Percentiles rank a stretch among this genome's conserved stretches.
phyloP scores from a whole-genome alignment of 2,888 invertebrate genomes.

The Pherbina coryleti region DNA sequence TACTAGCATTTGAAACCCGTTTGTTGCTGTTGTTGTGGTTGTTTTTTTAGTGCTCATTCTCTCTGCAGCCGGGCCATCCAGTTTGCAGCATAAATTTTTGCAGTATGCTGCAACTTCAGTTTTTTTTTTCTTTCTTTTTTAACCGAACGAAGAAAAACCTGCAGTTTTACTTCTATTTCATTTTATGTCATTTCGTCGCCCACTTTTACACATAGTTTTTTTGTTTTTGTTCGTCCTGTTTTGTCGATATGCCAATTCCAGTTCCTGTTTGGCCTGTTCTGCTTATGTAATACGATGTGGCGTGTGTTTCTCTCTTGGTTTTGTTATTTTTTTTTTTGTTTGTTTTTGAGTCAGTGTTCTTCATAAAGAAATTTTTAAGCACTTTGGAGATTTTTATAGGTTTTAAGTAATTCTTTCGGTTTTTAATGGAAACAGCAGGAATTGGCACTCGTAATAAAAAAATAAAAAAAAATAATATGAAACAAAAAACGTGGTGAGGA shows the following conservation, averaged over 20 bases:
- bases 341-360: neutral
- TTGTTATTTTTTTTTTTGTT: neutral
- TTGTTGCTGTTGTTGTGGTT: neutral
- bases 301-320: neutral
- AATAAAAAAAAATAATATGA: too few relatives aligned
- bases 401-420: neutral
- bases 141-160: neutral
- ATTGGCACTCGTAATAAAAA: too few relatives aligned
- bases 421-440: too few relatives aligned
- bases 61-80: neutral
- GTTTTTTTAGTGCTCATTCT: neutral
- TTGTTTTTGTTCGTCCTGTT: neutral
- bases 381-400: slow-evolving; percentile 8
- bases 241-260: neutral
- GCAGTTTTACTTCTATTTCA: too few relatives aligned
- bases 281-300: slow-evolving; percentile 16
- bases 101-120: neutral
- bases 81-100: slow-evolving; percentile 15
- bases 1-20: neutral
- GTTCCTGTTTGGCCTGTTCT: neutral
- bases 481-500: too few relatives aligned
- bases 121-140: neutral
- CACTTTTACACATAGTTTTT: neutral
- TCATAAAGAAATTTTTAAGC: neutral
- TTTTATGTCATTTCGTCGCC: neutral